Conservation (phyloP, 1,140 invertebrate genomes). For the Cydia fagiglandana region DNA sequence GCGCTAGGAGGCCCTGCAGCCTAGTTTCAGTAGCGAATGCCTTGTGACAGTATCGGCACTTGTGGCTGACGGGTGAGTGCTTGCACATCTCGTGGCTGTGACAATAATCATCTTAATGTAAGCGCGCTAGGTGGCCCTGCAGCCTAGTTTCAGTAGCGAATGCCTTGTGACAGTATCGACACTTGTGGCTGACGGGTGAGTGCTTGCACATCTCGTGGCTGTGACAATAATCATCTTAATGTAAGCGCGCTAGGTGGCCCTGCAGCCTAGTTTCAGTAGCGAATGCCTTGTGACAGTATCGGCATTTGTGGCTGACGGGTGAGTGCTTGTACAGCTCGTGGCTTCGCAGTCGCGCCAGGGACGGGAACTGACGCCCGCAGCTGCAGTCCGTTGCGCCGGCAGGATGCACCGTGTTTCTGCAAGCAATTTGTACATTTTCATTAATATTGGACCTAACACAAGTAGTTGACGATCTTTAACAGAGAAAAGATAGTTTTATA, state of each 20-base stretch:
- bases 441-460: not conserved
- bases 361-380: constrained; percentile 51
- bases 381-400: constrained; percentile 47
- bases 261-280: constrained; percentile 40
- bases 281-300: constrained; percentile 52
- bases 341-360: constrained; percentile 49
- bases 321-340: constrained; percentile 57
- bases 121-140: constrained; percentile 17
- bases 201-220: no score
- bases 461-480: no score
- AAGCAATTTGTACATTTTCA: not conserved
- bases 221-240: no score
- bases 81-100: no score
- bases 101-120: no score
- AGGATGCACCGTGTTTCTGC: constrained; percentile 47
- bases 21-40: constrained; percentile 44
- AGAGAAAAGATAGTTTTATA: no score
- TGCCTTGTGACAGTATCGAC: constrained; percentile 50
- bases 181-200: no score
- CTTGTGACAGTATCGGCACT: constrained; percentile 48
- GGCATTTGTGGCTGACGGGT: constrained; percentile 43
- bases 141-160: constrained; percentile 45
- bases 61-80: no score
- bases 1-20: constrained; percentile 34
- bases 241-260: constrained; percentile 12